Percentiles rank a stretch among this genome's conserved stretches.
Conservation (phyloP, 2,113 vertebrate genomes). For the Laticauda laticaudata region DNA sequence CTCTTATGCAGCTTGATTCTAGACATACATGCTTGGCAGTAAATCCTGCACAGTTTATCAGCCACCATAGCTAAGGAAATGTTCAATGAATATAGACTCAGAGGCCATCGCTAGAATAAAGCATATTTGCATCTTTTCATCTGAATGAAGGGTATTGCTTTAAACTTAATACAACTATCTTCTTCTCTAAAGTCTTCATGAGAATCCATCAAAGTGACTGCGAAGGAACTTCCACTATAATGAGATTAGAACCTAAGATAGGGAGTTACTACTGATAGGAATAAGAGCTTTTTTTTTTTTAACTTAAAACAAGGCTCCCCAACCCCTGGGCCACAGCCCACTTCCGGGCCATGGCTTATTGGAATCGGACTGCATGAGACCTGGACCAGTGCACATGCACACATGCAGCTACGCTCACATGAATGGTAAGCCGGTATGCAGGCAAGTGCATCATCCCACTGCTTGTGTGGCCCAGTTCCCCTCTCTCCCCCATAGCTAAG, state of each 20-base stretch:
- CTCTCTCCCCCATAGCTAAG: too few species aligned
- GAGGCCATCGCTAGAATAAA: neutral
- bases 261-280: neutral
- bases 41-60: neutral
- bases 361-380: neutral
- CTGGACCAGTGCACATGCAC: neutral
- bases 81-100: neutral
- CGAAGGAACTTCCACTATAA: neutral
- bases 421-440: neutral
- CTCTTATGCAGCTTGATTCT: neutral
- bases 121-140: neutral
- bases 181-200: neutral
- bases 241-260: neutral
- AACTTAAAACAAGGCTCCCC: neutral
- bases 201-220: neutral
- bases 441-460: neutral
- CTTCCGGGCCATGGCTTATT: neutral
- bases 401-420: too few species aligned
- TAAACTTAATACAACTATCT: neutral
- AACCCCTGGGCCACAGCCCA: neutral
- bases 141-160: neutral
- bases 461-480: neutral
- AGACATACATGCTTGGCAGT: neutral
- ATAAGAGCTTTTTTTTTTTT: neutral
- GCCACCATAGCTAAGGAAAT: neutral